Base-by-base conservation (phyloP, 1,140 invertebrate species). In the Danaus plexippus region DNA sequence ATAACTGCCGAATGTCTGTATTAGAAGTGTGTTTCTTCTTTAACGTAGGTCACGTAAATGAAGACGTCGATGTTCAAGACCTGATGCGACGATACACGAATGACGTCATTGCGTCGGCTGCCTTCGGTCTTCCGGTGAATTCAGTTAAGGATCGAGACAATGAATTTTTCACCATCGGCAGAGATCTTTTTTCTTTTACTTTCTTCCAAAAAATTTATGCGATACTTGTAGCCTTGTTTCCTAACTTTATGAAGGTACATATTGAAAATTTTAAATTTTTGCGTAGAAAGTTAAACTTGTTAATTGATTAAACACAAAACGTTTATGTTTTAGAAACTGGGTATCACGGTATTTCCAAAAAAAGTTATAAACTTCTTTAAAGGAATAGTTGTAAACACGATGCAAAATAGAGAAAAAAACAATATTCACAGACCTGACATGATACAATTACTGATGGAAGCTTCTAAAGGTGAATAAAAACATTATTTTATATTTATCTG, bases 121-220 rank as follows among this genome's bases (percentile, higher is more conserved):
- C 87, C 0, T 92, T 89, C 62, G 91, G 91, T 0, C 64, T 91
- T 1, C 68, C 88, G 12, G 77, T 89, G 0, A 85, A 91, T 63
- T 89, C 89, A 0, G 59, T 91, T 2, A 78, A 77, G 9, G 83
- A 92, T 52, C 78, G 78, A 0, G 67, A 89, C 1, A 89, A 90
- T 63, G 75, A 88, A 53, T 89, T 89, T 68, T 91, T 88, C 56
- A 63, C 56, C 48, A 81, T 83, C 49, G 89, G 89, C 4, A 85
- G 81, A 13, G 63, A 68, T 11, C 11, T 82, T 1, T 77, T 78
- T 11, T 49, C 59, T 0, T 74, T 80, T 13, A 57, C 49, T n/a
- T 18, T 50, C 1, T 44, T 54, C 8, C 75, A 77, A 45, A 52
- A 63, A 18, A 32, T 75, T 0, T 7, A 56, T 0, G 60, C 73